Evolutionary conservation across 2,888 invertebrate genomes (phyloP), one percentile per base, ranked within the genome.

Genomic region (Rhogogaster chlorosoma): DNA sequence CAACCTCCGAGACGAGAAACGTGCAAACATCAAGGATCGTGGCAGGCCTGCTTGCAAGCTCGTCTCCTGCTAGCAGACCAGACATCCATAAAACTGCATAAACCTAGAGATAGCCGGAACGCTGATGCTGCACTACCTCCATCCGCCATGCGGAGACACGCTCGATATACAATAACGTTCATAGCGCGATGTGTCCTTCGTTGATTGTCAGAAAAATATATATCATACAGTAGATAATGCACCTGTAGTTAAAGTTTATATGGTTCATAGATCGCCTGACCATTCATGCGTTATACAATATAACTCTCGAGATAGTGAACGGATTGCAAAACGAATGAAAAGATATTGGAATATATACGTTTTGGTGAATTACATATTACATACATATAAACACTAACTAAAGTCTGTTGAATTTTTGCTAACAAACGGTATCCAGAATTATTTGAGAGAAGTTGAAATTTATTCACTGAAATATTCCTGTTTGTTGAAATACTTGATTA

Each of bases 71-170:
- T 49, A 32, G 49, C 53, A 53, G 71, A 73, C 77, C 77, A 77
- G 77, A 80, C 61, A 80, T 80, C 80, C 80, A 80, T 80, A 80
- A 80, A 80, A 80, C 80, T 61, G 80, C 61, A 80, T 57, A 57
- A 80, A 80, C 57, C 80, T 61, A 22, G 61, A 61, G 57, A 80
- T 77, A 77, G 77, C 36, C 80, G 38, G 57, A 80, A 61, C 80
- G 80, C 80, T 80, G 80, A 80, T 80, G 80, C 38, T 80, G 80
- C 80, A 61, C 61, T 80, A 38, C 12, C 53, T 78, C 22, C 49
- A 18, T 32, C 45, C 75, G 49, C 77, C 77, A 77, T 77, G 57
- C 80, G 57, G 61, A 80, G 80, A 80, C 61, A 80, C 80, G 80
- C 38, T 80, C 80, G 80, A 80, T 80, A 61, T 80, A 57, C 71